These are phyloP conservation scores for Hylomyscus alleni DNA, from an alignment of 2,797 vertebrate genomes.

Conservation along the genomic window DNA sequence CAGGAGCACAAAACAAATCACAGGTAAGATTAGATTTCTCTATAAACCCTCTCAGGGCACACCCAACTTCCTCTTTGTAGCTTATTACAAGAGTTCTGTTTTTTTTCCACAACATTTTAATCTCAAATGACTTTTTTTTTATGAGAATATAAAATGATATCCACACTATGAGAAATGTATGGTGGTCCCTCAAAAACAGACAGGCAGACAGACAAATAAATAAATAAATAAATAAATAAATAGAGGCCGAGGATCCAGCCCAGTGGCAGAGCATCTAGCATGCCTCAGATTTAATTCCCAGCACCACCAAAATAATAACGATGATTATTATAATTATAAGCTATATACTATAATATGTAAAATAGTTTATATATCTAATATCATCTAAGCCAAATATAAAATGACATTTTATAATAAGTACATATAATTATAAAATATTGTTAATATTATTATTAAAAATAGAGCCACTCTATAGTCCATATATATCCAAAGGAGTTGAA, in stretches of 20 bases:
- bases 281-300: neutral
- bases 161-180: slow-evolving; percentile 43
- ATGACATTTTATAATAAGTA: neutral
- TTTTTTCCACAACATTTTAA: slow-evolving; percentile 55
- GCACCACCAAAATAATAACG: neutral
- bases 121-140: slow-evolving; percentile 47
- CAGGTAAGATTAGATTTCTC: neutral
- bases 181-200: slow-evolving; percentile 27
- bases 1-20: slow-evolving; percentile 3
- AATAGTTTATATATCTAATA: neutral
- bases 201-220: neutral
- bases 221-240: neutral
- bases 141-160: slow-evolving; percentile 21
- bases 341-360: neutral
- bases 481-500: slow-evolving; percentile 38
- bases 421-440: neutral
- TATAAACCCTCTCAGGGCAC: neutral
- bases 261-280: neutral
- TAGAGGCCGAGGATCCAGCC: neutral
- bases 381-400: neutral
- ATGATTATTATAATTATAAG: neutral
- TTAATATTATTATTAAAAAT: neutral
- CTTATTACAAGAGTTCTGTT: slow-evolving; percentile 26
- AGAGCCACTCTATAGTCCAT: neutral
- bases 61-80: neutral